phyloP scores from a whole-genome alignment of 2,888 invertebrate species.

The Diaphora mendica region DNA sequence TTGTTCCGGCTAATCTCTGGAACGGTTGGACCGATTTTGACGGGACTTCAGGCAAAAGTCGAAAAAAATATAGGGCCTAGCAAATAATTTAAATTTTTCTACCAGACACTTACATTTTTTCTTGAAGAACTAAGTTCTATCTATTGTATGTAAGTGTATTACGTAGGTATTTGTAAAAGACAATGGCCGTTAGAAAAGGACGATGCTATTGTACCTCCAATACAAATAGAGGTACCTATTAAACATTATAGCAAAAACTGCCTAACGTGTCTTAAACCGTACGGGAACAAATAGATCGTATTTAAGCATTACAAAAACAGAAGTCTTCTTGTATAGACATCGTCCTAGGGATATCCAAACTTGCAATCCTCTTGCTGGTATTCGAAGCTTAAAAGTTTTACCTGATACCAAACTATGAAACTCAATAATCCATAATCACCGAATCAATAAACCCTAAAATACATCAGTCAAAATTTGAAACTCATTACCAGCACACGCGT shows the following conservation, averaged over 20 bases:
- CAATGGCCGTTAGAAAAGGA: background rate
- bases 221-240: background rate
- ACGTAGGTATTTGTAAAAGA: background rate
- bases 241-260: background rate
- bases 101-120: background rate
- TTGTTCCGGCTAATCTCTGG: too few species aligned
- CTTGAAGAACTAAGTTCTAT: background rate
- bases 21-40: too few species aligned
- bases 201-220: background rate
- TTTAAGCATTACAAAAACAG: background rate
- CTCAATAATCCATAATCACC: too few species aligned
- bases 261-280: background rate
- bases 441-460: too few species aligned
- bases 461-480: too few species aligned
- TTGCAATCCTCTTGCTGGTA: background rate
- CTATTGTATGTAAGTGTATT: background rate
- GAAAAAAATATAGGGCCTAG: background rate
- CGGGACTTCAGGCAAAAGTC: too few species aligned
- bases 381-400: background rate
- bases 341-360: background rate
- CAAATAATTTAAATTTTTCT: background rate
- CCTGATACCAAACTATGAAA: too few species aligned
- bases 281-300: background rate
- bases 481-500: too few species aligned
- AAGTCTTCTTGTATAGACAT: background rate